Evolutionary conservation across 2,888 invertebrate genomes (phyloP).

Genomic region (Temnothorax ravouxi): DNA sequence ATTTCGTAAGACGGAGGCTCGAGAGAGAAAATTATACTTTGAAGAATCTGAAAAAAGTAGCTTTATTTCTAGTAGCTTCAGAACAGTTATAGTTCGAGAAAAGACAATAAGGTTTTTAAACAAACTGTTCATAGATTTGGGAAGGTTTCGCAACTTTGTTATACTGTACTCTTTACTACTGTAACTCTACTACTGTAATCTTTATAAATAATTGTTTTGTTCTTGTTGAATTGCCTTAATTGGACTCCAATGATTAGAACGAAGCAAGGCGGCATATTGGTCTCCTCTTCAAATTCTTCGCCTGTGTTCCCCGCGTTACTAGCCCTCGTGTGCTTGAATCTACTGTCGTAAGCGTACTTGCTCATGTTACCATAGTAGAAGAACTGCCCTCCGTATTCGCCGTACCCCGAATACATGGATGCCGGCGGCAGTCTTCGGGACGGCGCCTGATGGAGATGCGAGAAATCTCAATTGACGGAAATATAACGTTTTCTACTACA

Average conservation of each 20-base stretch:
- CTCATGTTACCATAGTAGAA: slow-evolving; percentile 85
- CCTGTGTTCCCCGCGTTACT: slow-evolving; percentile 60
- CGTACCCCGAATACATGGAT: slow-evolving; percentile 84
- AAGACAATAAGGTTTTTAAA: neutral
- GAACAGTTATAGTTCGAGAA: neutral
- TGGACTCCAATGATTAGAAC: slow-evolving; percentile 81
- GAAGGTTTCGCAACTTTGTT: neutral
- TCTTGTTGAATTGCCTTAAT: slow-evolving; percentile 66
- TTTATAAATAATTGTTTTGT: slow-evolving; percentile 3
- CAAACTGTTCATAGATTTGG: neutral
- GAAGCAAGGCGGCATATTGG: slow-evolving; percentile 69
- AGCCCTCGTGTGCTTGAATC: slow-evolving; percentile 71
- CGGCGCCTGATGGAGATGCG: slow-evolving; percentile 53
- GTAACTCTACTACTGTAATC: neutral
- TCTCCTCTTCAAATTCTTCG: slow-evolving; percentile 63
- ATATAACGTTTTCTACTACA: neutral
- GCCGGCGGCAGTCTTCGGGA: slow-evolving; percentile 75
- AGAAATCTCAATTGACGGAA: neutral
- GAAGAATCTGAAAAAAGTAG: neutral
- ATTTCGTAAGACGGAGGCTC: neutral
- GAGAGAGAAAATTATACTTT: neutral
- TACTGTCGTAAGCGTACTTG: slow-evolving; percentile 81
- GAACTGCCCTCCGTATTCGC: slow-evolving; percentile 83
- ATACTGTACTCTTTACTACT: neutral
- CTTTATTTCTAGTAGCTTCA: neutral